A percentile compares a stretch with the other conserved stretches of the same genome.
Conservation (phyloP, 1,140 invertebrate species). For the Tetragnatha versicolor region DNA sequence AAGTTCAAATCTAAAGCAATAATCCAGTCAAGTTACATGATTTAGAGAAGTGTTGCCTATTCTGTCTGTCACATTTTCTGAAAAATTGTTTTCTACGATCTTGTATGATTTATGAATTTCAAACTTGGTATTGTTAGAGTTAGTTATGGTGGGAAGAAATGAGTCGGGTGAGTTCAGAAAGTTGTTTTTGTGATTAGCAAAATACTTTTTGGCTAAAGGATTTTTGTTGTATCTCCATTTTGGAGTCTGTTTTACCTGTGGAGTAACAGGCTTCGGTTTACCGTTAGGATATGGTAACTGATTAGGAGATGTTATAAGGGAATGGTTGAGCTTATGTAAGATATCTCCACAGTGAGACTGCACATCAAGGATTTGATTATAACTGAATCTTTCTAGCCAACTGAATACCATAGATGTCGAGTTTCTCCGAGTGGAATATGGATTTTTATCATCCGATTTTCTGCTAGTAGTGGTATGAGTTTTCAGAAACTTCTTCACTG, state of each 20-base stretch:
- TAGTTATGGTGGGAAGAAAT: background rate
- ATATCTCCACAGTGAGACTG: constrained; percentile 21
- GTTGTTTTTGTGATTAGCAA: background rate
- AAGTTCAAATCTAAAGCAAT: no score
- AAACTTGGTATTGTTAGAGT: constrained; percentile 27
- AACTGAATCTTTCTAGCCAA: constrained; percentile 32
- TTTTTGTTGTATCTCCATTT: constrained; percentile 9
- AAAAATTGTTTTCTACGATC: background rate
- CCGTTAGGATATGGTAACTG: constrained; percentile 42
- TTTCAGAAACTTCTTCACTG: constrained; percentile 53
- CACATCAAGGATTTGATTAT: constrained; percentile 14
- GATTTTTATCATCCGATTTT: constrained; percentile 40
- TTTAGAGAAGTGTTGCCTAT: no score
- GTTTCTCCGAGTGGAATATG: constrained; percentile 54
- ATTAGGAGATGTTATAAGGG: constrained; percentile 25
- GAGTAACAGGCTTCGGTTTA: background rate
- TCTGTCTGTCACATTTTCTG: no score
- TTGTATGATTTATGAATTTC: constrained; percentile 39
- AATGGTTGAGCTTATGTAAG: constrained; percentile 30
- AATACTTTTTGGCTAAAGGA: constrained; percentile 14
- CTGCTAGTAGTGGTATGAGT: constrained; percentile 47
- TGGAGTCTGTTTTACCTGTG: background rate
- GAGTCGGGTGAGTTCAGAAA: background rate
- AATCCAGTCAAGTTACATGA: no score
- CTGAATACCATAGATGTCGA: constrained; percentile 34